phyloP scores from a whole-genome alignment of 1,140 invertebrate species.

The Magallana gigas region DNA sequence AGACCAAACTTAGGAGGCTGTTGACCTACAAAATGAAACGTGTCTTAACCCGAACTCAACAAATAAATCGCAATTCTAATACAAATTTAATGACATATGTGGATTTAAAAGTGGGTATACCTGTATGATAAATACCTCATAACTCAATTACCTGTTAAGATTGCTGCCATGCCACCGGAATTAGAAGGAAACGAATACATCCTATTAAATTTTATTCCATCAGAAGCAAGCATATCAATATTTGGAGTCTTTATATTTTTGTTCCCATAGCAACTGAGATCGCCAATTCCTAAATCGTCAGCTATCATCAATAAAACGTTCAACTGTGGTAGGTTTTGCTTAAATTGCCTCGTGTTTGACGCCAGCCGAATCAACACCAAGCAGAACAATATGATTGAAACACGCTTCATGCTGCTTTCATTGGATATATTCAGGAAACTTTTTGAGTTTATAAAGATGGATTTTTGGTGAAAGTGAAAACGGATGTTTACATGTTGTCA shows the following conservation, averaged over 20 bases:
- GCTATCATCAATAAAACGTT: constrained; percentile 77
- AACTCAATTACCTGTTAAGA: constrained; percentile 39
- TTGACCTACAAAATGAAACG: constrained; percentile 14
- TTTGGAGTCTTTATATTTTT: constrained; percentile 72
- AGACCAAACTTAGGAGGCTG: constrained; percentile 50
- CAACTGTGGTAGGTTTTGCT: neutral
- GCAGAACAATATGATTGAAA: neutral
- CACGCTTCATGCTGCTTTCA: neutral
- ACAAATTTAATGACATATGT: neutral
- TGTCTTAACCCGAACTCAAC: neutral
- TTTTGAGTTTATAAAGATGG: neutral
- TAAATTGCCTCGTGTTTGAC: neutral
- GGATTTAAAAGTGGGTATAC: neutral
- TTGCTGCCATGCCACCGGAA: constrained; percentile 48
- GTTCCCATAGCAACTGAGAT: constrained; percentile 76
- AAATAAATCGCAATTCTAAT: neutral
- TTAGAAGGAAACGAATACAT: constrained; percentile 57
- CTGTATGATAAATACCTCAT: neutral
- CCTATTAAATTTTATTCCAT: constrained; percentile 68
- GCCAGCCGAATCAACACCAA: neutral
- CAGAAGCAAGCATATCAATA: constrained; percentile 71
- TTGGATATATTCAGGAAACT: neutral
- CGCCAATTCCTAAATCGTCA: constrained; percentile 77
- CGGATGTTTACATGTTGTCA: constrained; percentile 28
- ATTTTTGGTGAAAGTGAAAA: neutral